Evolutionary conservation across 2,888 invertebrate species (phyloP).

Genomic region (Ormyrus labotus): DNA sequence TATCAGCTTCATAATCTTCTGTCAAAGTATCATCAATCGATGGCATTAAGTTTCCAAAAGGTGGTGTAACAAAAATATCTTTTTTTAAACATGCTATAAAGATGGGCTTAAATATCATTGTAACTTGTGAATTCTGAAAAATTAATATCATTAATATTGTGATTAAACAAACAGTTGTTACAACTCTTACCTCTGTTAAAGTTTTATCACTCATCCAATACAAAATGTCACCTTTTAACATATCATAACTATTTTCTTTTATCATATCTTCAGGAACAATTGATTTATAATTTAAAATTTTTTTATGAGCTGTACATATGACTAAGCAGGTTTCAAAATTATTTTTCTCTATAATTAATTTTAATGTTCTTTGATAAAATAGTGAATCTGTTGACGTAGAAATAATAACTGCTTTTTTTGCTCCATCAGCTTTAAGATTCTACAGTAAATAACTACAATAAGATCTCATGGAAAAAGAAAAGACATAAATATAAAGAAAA

Average conservation of each 20-base stretch:
- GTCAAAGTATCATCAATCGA: slow-evolving; percentile 73
- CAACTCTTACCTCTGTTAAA: slow-evolving; percentile 61
- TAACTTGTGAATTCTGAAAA: slow-evolving; percentile 80
- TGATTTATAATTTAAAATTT: slow-evolving; percentile 78
- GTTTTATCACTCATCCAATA: slow-evolving; percentile 77
- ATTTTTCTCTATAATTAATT: slow-evolving; percentile 80
- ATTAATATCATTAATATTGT: slow-evolving; percentile 22
- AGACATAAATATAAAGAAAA: slow-evolving; percentile 7
- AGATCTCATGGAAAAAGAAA: slow-evolving; percentile 4
- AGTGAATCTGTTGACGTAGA: slow-evolving; percentile 79
- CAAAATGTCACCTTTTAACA: slow-evolving; percentile 75
- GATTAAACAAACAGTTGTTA: slow-evolving; percentile 16
- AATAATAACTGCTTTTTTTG: slow-evolving; percentile 78
- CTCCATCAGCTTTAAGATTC: slow-evolving; percentile 71
- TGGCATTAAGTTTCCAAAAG: slow-evolving; percentile 79
- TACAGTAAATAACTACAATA: slow-evolving; percentile 60
- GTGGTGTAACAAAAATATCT: slow-evolving; percentile 81
- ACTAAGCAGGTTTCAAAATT: slow-evolving; percentile 80
- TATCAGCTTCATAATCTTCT: slow-evolving; percentile 62
- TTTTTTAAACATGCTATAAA: slow-evolving; percentile 79
- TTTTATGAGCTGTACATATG: slow-evolving; percentile 78
- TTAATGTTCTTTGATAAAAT: slow-evolving; percentile 78
- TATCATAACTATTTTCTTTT: slow-evolving; percentile 70
- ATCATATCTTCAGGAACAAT: slow-evolving; percentile 67
- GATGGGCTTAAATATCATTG: slow-evolving; percentile 81